Base-by-base conservation (phyloP, 2,113 vertebrate species). In the Formicarius rufipectus region DNA sequence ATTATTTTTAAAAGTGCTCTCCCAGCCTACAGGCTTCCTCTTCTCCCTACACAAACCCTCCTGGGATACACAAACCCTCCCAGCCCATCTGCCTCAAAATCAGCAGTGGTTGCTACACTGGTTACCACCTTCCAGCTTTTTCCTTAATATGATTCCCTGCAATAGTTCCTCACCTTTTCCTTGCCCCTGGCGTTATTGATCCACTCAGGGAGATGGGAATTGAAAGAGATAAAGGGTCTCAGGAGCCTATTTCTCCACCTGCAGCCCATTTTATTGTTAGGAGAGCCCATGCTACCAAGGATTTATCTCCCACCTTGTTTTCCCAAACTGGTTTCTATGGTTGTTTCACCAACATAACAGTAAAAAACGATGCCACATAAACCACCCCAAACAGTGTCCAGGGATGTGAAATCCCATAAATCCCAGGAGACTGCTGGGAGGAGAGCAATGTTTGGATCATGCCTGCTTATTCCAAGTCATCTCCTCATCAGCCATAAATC, bases 321-420 rank as follows among this genome's bases (percentile, higher is more conserved):
- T 91, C 68, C 84, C 52, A 71, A 84, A 71, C 60, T 80, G 77
- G 71, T 86, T 93, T 91, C 89, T 78, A 13, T 27, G 50, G 84
- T 9, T 75, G 69, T 83, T 94, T 68, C 74, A 56, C 77, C 14
- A 31, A 72, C 47, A 33, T 53, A 89, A 81, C 60, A 75, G 60
- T 85, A 91, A 89, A 95, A 93, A 85, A 80, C 44, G 33, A 90
- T 3, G 7, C 55, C 40, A 16, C 77, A 87, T 68, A 96, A 89
- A 72, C 30, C 76, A 64, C 24, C 24, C 68, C 72, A 72, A 91
- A 93, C 2, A 74, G 85, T 28, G 47, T 76, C 86, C 80, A 62
- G 74, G 53, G 80, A 56, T 59, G 50, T 71, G 85, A 96, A 81
- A 78, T 40, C 23, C 53, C 35, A 87, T 81, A 77, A 96, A 83